Conservation (phyloP, 1,140 invertebrate genomes). For the Drosophila parvula region DNA sequence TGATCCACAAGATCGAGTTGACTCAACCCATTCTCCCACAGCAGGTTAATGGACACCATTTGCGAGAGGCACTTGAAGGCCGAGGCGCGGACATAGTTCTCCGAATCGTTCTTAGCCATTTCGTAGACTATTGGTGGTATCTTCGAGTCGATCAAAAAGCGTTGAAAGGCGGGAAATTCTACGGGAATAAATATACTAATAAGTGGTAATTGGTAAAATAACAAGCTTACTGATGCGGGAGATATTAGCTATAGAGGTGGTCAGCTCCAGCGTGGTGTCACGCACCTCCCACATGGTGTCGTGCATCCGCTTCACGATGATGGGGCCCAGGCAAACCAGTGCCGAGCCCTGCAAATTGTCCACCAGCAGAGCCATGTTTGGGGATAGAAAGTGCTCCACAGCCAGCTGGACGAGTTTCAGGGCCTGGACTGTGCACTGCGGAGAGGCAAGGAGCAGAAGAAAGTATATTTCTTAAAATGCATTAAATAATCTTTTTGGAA, state of each 20-base stretch:
- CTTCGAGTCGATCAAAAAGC: slow-evolving; percentile 87
- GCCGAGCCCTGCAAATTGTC: slow-evolving; percentile 87
- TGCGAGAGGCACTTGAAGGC: slow-evolving; percentile 88
- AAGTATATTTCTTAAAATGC: too few relatives aligned
- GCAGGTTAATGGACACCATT: slow-evolving; percentile 86
- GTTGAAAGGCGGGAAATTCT: slow-evolving; percentile 92
- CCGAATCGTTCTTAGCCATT: slow-evolving; percentile 87
- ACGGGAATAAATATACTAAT: slow-evolving; percentile 39
- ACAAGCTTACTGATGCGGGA: slow-evolving; percentile 87
- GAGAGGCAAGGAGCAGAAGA: too few relatives aligned
- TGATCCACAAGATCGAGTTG: slow-evolving; percentile 87
- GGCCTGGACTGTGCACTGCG: slow-evolving; percentile 87
- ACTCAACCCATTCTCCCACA: slow-evolving; percentile 88
- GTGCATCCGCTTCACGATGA: slow-evolving; percentile 88
- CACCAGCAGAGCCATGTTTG: slow-evolving; percentile 89
- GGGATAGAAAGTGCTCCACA: slow-evolving; percentile 90
- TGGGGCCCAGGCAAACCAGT: slow-evolving; percentile 87
- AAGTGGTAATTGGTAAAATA: background rate
- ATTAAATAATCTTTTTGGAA: too few relatives aligned
- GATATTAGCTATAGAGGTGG: slow-evolving; percentile 88
- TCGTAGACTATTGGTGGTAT: slow-evolving; percentile 87
- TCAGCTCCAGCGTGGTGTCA: slow-evolving; percentile 89
- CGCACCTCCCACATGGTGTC: slow-evolving; percentile 90
- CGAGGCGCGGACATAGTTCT: slow-evolving; percentile 90
- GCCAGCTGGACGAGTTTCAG: slow-evolving; percentile 88